A percentile compares a stretch with the other conserved stretches of the same genome.
Evolutionary conservation across 2,113 vertebrate species (phyloP).

Genomic region (Psilopogon haemacephalus): DNA sequence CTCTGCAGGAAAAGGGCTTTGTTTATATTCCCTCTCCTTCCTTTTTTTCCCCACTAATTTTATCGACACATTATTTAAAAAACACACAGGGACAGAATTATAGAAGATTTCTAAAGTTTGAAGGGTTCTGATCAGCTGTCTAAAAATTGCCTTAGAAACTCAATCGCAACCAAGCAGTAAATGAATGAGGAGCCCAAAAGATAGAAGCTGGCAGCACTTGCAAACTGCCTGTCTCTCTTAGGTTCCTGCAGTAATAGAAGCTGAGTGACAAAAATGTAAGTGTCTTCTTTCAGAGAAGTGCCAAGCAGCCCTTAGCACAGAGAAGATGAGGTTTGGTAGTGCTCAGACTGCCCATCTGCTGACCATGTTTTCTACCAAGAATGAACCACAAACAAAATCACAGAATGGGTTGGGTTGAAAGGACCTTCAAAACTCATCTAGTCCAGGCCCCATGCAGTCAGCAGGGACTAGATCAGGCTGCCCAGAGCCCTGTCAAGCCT

Average conservation of each 20-base stretch:
- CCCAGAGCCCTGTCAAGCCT: too few relatives aligned
- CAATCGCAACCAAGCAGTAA: neutral
- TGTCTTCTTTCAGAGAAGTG: neutral
- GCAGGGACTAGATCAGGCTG: too few relatives aligned
- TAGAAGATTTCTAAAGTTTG: neutral
- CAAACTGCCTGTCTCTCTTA: neutral
- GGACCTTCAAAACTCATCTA: too few relatives aligned
- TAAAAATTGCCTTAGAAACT: neutral
- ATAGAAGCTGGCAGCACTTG: neutral
- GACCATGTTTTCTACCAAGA: neutral
- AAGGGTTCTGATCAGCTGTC: neutral
- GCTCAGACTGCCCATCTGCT: neutral
- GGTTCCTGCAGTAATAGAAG: neutral
- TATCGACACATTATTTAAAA: neutral
- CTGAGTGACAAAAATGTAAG: neutral
- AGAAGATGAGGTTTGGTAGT: neutral
- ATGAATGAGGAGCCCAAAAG: neutral
- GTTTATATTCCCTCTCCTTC: neutral
- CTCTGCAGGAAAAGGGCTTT: neutral
- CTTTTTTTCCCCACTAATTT: neutral
- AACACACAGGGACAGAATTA: neutral
- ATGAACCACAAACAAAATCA: too few relatives aligned
- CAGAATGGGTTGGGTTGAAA: too few relatives aligned
- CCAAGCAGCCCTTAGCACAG: neutral
- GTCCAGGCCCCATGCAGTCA: too few relatives aligned